These are phyloP conservation scores for Imbricaverruca yamaguchii DNA, from an alignment of 2,888 invertebrate species.

Conservation along the genomic window DNA sequence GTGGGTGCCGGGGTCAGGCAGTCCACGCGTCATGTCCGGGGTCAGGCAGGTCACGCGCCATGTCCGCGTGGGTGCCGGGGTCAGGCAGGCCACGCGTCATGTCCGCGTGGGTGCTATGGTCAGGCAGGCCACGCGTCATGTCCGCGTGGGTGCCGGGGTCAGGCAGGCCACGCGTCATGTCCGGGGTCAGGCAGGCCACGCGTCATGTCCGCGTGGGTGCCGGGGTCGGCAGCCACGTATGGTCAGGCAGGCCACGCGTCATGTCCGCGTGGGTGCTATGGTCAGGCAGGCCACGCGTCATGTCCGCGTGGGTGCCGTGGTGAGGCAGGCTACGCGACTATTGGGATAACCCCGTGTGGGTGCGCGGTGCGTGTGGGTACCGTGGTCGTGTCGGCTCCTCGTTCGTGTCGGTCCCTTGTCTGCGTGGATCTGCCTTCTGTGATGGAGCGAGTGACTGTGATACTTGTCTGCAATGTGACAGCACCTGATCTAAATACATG, in stretches of 20 bases:
- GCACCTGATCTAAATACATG: constrained; percentile 5
- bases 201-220: too few species aligned
- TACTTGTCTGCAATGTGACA: background rate
- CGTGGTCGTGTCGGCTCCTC: background rate
- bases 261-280: background rate
- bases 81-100: too few species aligned
- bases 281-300: too few species aligned
- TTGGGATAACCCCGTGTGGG: background rate
- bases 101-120: too few species aligned
- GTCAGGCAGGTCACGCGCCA: too few species aligned
- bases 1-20: background rate
- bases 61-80: too few species aligned
- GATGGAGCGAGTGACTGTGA: constrained; percentile 3
- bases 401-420: background rate
- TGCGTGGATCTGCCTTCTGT: background rate
- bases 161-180: too few species aligned
- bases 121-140: background rate
- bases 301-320: background rate
- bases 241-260: background rate
- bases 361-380: background rate
- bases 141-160: background rate
- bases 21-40: too few species aligned
- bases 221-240: too few species aligned
- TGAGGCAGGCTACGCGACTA: background rate
- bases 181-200: too few species aligned